These are phyloP conservation scores for Drosophila athabasca DNA, from an alignment of 1,140 invertebrate species.

Conservation along the genomic window DNA sequence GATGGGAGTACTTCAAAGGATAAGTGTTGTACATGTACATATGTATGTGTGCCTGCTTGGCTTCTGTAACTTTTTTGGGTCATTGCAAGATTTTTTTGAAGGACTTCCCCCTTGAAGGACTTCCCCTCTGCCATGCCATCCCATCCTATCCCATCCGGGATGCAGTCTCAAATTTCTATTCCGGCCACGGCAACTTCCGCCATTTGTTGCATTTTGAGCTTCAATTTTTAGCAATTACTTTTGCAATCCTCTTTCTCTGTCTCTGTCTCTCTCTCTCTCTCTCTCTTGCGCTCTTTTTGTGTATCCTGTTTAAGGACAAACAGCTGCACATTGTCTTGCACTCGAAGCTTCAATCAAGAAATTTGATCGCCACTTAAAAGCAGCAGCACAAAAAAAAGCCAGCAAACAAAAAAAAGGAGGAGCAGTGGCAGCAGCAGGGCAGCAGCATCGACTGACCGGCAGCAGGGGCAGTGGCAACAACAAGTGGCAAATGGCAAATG, in stretches of 20 bases:
- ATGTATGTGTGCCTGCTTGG: no score
- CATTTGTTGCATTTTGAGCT: conserved; percentile 69
- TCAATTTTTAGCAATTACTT: conserved; percentile 68
- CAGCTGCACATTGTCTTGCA: conserved; percentile 55
- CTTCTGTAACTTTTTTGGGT: background rate
- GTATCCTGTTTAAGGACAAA: conserved; percentile 63
- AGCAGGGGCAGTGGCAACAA: conserved; percentile 39
- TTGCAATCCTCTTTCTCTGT: background rate
- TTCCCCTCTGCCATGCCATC: conserved; percentile 2
- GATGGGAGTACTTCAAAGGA: no score
- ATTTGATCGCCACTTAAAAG: conserved; percentile 76
- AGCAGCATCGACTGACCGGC: conserved; percentile 5
- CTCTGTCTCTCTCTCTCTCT: background rate
- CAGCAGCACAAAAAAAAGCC: conserved; percentile 32
- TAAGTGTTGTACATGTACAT: no score
- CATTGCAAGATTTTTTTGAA: background rate
- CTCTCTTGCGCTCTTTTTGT: conserved; percentile 7
- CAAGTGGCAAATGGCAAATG: conserved; percentile 51
- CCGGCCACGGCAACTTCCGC: conserved; percentile 27
- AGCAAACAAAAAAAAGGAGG: conserved; percentile 2
- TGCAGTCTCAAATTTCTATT: conserved; percentile 57
- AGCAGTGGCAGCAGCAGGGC: background rate
- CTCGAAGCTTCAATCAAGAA: conserved; percentile 72
- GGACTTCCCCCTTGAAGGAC: conserved; percentile 9
- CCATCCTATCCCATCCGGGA: background rate